Evolutionary conservation across 37 sponge, comb jelly and placozoan species (phyloP).

Genomic region (Dysidea cf. avara): DNA sequence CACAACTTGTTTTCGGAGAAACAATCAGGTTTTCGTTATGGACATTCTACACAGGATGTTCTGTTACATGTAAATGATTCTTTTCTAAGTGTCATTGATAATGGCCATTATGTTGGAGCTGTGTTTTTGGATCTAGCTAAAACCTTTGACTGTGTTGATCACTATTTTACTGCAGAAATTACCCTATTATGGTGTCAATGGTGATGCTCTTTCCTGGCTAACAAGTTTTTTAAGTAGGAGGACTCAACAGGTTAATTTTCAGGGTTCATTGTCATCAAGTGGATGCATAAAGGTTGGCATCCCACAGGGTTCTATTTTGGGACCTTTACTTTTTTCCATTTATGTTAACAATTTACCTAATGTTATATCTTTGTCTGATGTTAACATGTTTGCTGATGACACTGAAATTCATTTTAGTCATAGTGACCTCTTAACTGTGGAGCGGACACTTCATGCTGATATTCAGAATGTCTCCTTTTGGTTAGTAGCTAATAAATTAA

Average conservation of each 20-base stretch:
- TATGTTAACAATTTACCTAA: slow-evolving; percentile 39
- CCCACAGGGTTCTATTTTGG: slow-evolving; percentile 37
- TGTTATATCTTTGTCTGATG: neutral
- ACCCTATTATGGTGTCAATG: slow-evolving; percentile 15
- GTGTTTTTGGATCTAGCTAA: slow-evolving; percentile 26
- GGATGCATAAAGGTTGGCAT: slow-evolving; percentile 11
- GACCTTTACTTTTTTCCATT: slow-evolving; percentile 35
- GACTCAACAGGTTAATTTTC: slow-evolving; percentile 11
- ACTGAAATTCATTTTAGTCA: neutral
- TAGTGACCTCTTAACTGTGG: too few species aligned
- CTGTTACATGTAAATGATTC: slow-evolving; percentile 7
- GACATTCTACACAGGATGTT: slow-evolving; percentile 36
- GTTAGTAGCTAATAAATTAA: too few species aligned
- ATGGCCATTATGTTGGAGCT: slow-evolving; percentile 25
- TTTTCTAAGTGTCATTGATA: slow-evolving; percentile 31
- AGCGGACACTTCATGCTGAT: too few species aligned
- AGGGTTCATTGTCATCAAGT: neutral
- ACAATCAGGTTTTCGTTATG: slow-evolving; percentile 9
- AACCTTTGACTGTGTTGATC: slow-evolving; percentile 30
- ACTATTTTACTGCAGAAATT: slow-evolving; percentile 32
- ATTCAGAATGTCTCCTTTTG: too few species aligned
- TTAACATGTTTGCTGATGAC: slow-evolving; percentile 44
- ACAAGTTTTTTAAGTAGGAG: slow-evolving; percentile 10
- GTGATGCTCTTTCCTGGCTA: slow-evolving; percentile 23
- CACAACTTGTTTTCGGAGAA: too few species aligned